phyloP scores from a whole-genome alignment of 2,888 invertebrate genomes.

The Epistrophella euchroma region DNA sequence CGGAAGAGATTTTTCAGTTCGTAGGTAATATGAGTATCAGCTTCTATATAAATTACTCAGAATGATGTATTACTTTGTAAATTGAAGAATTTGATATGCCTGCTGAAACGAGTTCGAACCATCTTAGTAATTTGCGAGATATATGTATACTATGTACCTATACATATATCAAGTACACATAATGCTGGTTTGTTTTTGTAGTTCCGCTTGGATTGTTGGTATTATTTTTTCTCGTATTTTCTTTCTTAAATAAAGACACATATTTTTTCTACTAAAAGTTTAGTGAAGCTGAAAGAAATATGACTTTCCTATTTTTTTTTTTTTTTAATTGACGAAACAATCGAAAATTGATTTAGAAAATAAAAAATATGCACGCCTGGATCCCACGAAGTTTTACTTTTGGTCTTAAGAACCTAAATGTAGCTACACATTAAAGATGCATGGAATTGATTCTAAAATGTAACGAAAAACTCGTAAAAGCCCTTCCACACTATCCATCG shows the following conservation, averaged over 20 bases:
- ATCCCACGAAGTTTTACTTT: too few species aligned
- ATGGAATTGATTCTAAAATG: too few species aligned
- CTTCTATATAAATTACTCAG: not conserved
- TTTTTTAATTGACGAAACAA: too few species aligned
- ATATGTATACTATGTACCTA: not conserved
- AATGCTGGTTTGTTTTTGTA: not conserved
- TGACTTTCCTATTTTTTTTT: too few species aligned
- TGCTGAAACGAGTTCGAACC: not conserved
- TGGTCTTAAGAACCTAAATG: too few species aligned
- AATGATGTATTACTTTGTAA: slow-evolving; percentile 9
- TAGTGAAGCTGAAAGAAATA: not conserved
- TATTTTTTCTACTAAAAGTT: not conserved
- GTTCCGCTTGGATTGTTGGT: not conserved
- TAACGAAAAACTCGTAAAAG: too few species aligned
- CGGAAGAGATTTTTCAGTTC: not conserved
- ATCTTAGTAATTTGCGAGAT: not conserved
- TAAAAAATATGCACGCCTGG: too few species aligned
- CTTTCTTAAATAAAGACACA: not conserved
- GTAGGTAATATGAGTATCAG: too few species aligned
- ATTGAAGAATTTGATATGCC: slow-evolving; percentile 19
- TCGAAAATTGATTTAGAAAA: too few species aligned
- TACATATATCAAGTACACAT: not conserved
- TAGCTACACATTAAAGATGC: too few species aligned
- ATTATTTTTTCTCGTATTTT: too few species aligned
- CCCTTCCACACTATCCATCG: too few species aligned